These are phyloP conservation scores for Actinopyga echinites DNA, from an alignment of 53 echinoderm and acorn worm genomes.

Conservation along the genomic window DNA sequence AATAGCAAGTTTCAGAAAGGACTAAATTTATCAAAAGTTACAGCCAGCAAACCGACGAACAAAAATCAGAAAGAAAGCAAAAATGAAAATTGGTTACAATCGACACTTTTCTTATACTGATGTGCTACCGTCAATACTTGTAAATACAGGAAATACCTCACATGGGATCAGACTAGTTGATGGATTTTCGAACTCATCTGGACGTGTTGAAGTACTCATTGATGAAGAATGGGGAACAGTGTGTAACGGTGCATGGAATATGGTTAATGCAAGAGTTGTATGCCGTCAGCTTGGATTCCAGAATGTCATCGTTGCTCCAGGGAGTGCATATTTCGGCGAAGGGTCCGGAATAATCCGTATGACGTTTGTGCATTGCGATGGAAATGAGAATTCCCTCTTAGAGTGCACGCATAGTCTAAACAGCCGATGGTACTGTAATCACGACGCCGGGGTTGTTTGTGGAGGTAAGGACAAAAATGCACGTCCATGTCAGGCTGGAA, in stretches of 20 bases:
- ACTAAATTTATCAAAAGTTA: no score
- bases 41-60: no score
- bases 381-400: constrained; percentile 19
- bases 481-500: no score
- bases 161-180: constrained; percentile 4
- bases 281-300: constrained; percentile 44
- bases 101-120: neutral
- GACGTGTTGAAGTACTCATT: constrained; percentile 10
- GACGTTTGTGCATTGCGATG: constrained; percentile 15
- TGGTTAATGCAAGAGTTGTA: constrained; percentile 18
- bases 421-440: constrained; percentile 7
- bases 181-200: no score
- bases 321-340: constrained; percentile 22
- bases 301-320: constrained; percentile 2
- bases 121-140: no score
- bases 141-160: neutral
- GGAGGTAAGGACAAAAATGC: no score
- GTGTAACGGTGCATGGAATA: constrained; percentile 35
- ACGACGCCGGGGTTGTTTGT: neutral
- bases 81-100: neutral
- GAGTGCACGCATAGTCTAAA: constrained; percentile 17
- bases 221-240: constrained; percentile 44
- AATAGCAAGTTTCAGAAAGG: no score
- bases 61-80: neutral
- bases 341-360: neutral